phyloP scores from a whole-genome alignment of 2,113 vertebrate genomes.

The Chitala chitala region DNA sequence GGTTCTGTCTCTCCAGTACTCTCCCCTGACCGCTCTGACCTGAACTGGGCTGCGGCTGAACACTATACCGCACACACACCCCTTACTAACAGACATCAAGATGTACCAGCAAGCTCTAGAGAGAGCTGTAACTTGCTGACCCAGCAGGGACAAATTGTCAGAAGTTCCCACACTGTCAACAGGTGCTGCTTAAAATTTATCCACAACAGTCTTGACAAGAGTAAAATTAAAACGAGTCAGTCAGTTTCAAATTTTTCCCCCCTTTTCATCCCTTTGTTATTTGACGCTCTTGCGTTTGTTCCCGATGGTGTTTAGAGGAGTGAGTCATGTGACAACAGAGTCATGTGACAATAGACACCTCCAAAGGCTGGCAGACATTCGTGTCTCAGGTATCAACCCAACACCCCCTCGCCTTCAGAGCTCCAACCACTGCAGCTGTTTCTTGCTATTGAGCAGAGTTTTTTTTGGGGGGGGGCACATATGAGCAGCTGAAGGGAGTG shows the following conservation, averaged over 20 bases:
- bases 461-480: no score
- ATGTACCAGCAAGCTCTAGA: not conserved
- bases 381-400: constrained; percentile 11
- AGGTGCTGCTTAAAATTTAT: not conserved
- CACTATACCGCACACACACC: no score
- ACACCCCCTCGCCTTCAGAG: not conserved
- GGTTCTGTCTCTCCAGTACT: no score
- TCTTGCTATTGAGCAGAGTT: not conserved
- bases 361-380: not conserved
- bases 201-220: not conserved
- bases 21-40: no score
- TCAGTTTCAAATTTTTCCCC: no score
- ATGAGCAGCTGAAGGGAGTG: no score
- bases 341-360: constrained; percentile 22
- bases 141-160: not conserved
- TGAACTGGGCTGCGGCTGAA: not conserved
- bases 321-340: constrained; percentile 14
- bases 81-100: not conserved
- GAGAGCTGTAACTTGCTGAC: not conserved
- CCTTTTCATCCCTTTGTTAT: not conserved
- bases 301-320: not conserved
- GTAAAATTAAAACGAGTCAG: not conserved
- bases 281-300: not conserved
- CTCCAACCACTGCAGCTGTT: not conserved
- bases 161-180: no score